Evolutionary conservation across 2,888 invertebrate species (phyloP), one percentile per base, ranked within the genome.

Genomic region (Choreutis nemorana): DNA sequence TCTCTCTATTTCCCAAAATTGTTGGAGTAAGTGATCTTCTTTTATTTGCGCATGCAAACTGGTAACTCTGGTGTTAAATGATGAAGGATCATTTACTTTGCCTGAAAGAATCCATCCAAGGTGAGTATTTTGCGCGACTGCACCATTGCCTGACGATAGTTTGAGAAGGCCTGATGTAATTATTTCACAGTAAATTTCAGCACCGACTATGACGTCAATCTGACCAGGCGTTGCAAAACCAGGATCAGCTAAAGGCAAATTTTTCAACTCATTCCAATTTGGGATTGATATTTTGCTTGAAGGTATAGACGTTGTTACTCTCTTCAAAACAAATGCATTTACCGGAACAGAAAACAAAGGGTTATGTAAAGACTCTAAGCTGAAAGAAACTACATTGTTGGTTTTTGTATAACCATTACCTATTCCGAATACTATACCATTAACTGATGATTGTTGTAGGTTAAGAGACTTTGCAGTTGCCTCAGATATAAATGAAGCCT

Each of bases 81-180:
- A n/a, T 7, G 12, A 15, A 13, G 5, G n/a, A n/a, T n/a, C 7
- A n/a, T n/a, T n/a, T 3, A 25, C 12, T 15, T 9, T 4, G 8
- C 35, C 40, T 2, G 40, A 43, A 7, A 42, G 12, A n/a, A 45
- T 36, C 43, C 41, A 45, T 3, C 42, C 43, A 7, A 45, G 28
- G 1, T 15, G 3, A 1, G 44, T 39, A 10, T 28, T 30, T 30
- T 45, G 40, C 2, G 41, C 41, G 3, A 35, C 28, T 2, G 33
- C 29, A 10, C n/a, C n/a, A n/a, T 35, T 35, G 2, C 7, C n/a
- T 9, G 35, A 28, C 5, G 23, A 22, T 15, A 27, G 40, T 1
- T 26, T 14, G 12, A 34, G 2, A n/a, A n/a, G n/a, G n/a, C 30
- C 26, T 22, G 38, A 12, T n/a, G 5, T 11, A 2, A 36, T 5